Evolutionary conservation across 2,797 vertebrate genomes (phyloP), one percentile per base, ranked within the genome.

Genomic region (Balearica regulorum): DNA sequence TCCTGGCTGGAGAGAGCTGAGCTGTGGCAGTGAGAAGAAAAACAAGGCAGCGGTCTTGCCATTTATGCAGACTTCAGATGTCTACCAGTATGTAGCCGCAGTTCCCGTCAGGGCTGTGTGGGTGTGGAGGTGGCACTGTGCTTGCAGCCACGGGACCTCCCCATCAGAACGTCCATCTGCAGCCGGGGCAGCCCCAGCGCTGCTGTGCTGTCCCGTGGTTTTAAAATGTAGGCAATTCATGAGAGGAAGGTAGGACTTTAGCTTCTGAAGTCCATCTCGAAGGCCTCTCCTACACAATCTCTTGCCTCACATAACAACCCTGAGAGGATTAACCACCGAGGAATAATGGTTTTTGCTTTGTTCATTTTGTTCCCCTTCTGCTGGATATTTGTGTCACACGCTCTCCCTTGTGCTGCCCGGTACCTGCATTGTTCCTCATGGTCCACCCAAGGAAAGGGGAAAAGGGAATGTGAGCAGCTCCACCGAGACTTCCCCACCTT

Each of bases 121-220:
- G 29, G 26, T n/a, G n/a, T 0, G 0, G 28, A 39, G 46, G 39
- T 43, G 41, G 28, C 44, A 33, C 35, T 5, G 58, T 10, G 39
- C 0, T 2, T 75, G 57, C 80, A 64, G 61, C n/a, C 54, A 9
- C 0, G 0, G 79, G 68, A 87, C 29, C 33, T 69, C 13, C 44
- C n/a, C 8, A 3, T 7, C 46, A 16, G 25, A 48, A n/a, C 12
- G 0, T 35, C 46, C 4, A 0, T 24, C 39, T 61, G 76, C 75
- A 88, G 43, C 61, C 48, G 12, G 51, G 57, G 48, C 46, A 54
- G 69, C 62, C 54, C 75, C 5, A 14, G 48, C 9, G 7, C 39
- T 0, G 1, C 53, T 35, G 14, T 37, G 57, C 82, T 87, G 69
- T 49, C n/a, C 44, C 1, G 0, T 43, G 39, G 15, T 20, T 69